Evolutionary conservation across 2,888 invertebrate species (phyloP), one percentile per base, ranked within the genome.

Genomic region (Cantharis rufa): DNA sequence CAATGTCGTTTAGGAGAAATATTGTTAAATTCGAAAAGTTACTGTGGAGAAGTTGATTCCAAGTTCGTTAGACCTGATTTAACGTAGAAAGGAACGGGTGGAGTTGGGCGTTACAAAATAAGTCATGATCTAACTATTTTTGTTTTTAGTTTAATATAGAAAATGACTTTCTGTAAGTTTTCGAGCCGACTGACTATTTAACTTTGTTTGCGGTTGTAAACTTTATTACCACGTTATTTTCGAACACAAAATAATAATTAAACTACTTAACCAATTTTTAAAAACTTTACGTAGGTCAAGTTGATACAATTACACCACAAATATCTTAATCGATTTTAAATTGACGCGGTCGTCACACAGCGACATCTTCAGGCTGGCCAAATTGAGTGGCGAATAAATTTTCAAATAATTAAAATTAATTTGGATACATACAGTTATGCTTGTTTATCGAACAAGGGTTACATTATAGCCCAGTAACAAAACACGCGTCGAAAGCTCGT

Each of bases 401-500:
- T 3, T 13, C 32, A 32, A 32, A 62, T 66, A 66, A 66, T 66
- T 21, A 66, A n/a, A 66, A 66, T 24, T 66, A 18, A 66, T 66
- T 66, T 27, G n/a, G 13, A 61, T 16, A 15, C 66, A 68, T 69
- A 69, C 48, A 64, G 64, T 21, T 66, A 27, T 63, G 24, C 32
- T 64, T 24, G 21, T 32, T 28, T 63, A 15, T 63, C 28, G 62
- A 64, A 74, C 69, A 18, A 48, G 74, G 74, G 77, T 32, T 70
- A 73, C 32, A 62, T 71, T 72, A 76, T 81, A 81, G 77, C 79
- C 81, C 80, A 82, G 86, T 86, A 87, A 87, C 87, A 86, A 84
- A 87, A 87, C 84, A 85, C 86, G 84, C 84, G 83, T 83, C 86
- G 85, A 85, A 85, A 82, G 85, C 87, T 88, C 87, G 87, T 87